These are phyloP conservation scores for Zele albiditarsus DNA, from an alignment of 2,888 invertebrate species.

Conservation along the genomic window DNA sequence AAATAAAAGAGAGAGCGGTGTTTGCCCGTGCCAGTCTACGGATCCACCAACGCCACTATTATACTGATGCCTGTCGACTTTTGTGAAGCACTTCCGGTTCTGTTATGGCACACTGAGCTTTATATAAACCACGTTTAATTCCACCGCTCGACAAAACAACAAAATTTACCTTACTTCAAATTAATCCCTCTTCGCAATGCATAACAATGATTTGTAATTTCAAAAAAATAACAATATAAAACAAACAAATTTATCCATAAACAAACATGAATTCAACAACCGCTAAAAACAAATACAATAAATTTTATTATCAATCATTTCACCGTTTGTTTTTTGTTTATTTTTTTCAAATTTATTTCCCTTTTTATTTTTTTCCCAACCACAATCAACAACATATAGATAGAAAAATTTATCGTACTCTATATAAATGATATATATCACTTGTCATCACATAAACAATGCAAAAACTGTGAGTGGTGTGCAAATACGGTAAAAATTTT, in stretches of 20 bases:
- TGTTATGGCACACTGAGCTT: slow-evolving; percentile 10
- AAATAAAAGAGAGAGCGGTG: slow-evolving; percentile 36
- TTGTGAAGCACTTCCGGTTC: slow-evolving; percentile 29
- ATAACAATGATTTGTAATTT: slow-evolving; percentile 5
- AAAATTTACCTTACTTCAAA: too few relatives aligned
- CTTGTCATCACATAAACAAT: slow-evolving; percentile 1
- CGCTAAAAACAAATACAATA: not conserved
- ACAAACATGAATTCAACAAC: not conserved
- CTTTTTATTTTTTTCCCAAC: not conserved
- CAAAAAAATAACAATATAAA: not conserved
- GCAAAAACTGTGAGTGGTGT: not conserved
- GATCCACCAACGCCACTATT: slow-evolving; percentile 20
- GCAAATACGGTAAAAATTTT: not conserved
- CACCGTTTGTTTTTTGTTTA: too few relatives aligned
- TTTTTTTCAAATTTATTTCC: too few relatives aligned
- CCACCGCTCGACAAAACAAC: slow-evolving; percentile 4
- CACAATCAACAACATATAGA: not conserved
- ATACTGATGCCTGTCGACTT: slow-evolving; percentile 13
- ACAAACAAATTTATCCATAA: not conserved
- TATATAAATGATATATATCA: not conserved
- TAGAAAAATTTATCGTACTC: not conserved
- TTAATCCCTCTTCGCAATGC: slow-evolving; percentile 12
- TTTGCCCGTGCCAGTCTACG: slow-evolving; percentile 50
- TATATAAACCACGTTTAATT: slow-evolving; percentile 16
- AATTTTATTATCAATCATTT: not conserved